These are phyloP conservation scores for Pionites leucogaster DNA, from an alignment of 2,113 vertebrate genomes.

Conservation along the genomic window DNA sequence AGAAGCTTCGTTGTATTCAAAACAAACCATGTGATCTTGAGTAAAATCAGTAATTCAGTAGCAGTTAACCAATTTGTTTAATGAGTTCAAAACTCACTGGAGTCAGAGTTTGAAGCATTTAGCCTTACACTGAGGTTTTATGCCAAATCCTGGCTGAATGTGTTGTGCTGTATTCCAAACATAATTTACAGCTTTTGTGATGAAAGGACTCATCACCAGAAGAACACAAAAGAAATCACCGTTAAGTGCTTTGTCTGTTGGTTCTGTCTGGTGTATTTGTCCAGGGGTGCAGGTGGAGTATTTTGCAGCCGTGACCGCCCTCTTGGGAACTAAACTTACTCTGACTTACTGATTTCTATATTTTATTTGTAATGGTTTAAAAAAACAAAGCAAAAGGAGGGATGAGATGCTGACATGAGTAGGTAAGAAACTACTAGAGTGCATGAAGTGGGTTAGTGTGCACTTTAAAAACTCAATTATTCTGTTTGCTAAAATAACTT, in stretches of 20 bases:
- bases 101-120: background rate
- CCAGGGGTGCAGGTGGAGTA: constrained; percentile 1
- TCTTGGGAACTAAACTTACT: background rate
- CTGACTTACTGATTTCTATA: background rate
- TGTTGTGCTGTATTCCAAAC: background rate
- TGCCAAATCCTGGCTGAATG: background rate
- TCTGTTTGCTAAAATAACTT: background rate
- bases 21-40: background rate
- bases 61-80: background rate
- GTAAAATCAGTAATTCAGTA: background rate
- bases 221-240: background rate
- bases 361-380: background rate
- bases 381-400: background rate
- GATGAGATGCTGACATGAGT: background rate
- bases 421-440: background rate
- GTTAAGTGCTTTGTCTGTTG: background rate
- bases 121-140: background rate
- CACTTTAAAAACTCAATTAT: background rate
- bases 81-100: background rate
- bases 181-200: background rate
- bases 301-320: background rate
- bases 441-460: background rate
- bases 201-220: background rate
- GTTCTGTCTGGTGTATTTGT: background rate
- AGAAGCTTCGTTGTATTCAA: background rate